These are phyloP conservation scores for Tyto alba DNA, from an alignment of 2,113 vertebrate genomes.

Conservation along the genomic window DNA sequence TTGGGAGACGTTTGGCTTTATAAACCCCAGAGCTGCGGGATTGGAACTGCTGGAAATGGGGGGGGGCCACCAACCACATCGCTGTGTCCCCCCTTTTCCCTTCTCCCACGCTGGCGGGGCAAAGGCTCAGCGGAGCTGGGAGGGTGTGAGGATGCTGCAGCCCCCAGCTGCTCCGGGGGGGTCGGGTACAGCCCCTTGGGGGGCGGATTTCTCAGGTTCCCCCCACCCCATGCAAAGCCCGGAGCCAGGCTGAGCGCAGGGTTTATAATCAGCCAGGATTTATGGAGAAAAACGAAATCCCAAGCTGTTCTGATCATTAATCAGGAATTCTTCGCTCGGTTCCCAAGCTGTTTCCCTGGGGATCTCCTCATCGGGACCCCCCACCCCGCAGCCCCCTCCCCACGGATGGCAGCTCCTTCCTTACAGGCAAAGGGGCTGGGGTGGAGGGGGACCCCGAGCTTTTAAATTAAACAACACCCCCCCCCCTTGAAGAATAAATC, in stretches of 20 bases:
- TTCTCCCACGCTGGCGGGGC: background rate
- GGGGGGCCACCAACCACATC: background rate
- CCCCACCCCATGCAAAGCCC: background rate
- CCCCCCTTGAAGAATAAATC: background rate
- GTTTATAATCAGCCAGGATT: slow-evolving; percentile 17
- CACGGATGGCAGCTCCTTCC: background rate
- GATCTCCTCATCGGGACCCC: background rate
- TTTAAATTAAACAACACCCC: background rate
- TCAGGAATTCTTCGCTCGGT: background rate
- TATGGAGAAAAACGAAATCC: slow-evolving; percentile 14
- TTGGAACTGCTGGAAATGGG: background rate
- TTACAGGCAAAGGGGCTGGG: background rate
- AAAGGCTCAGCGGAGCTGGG: background rate
- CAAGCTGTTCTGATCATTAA: background rate
- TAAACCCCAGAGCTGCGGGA: background rate
- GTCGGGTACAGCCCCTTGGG: background rate
- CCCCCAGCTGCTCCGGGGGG: background rate
- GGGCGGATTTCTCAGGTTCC: background rate
- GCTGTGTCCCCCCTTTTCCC: background rate
- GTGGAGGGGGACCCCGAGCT: background rate
- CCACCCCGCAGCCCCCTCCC: background rate
- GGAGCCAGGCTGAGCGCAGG: background rate
- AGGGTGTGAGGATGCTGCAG: background rate
- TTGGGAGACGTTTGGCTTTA: background rate
- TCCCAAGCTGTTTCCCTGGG: slow-evolving; percentile 7